Conservation (phyloP, 2,797 vertebrate genomes). For the Alca torda region DNA sequence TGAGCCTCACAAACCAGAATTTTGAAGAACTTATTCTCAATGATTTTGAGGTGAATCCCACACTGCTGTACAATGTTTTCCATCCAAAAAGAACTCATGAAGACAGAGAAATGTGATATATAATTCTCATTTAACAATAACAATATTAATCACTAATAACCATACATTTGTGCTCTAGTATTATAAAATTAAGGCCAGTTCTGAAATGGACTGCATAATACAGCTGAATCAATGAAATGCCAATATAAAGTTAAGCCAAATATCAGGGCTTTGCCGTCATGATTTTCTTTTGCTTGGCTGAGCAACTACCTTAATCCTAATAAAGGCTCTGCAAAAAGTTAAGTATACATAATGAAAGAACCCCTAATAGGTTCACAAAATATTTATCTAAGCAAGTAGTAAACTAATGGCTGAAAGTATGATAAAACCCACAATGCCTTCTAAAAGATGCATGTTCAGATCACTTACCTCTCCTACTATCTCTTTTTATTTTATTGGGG, state of each 20-base stretch:
- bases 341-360: not conserved
- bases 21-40: not conserved
- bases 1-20: not conserved
- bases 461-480: constrained; percentile 90
- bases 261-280: not conserved
- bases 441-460: constrained; percentile 38
- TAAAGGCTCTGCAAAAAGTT: not conserved
- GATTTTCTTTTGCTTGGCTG: not conserved
- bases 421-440: constrained; percentile 2
- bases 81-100: not conserved
- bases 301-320: not conserved
- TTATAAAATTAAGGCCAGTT: not conserved
- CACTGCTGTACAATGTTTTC: not conserved
- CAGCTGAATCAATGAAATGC: not conserved
- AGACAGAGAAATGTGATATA: not conserved
- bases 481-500: constrained; percentile 94
- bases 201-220: not conserved
- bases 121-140: not conserved
- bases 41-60: not conserved
- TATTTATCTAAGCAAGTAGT: not conserved
- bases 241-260: not conserved
- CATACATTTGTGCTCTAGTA: not conserved
- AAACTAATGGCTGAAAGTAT: constrained; percentile 29
- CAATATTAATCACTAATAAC: not conserved
- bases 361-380: not conserved